These are phyloP conservation scores for Centropus bengalensis DNA, from an alignment of 2,113 vertebrate genomes.

Conservation along the genomic window DNA sequence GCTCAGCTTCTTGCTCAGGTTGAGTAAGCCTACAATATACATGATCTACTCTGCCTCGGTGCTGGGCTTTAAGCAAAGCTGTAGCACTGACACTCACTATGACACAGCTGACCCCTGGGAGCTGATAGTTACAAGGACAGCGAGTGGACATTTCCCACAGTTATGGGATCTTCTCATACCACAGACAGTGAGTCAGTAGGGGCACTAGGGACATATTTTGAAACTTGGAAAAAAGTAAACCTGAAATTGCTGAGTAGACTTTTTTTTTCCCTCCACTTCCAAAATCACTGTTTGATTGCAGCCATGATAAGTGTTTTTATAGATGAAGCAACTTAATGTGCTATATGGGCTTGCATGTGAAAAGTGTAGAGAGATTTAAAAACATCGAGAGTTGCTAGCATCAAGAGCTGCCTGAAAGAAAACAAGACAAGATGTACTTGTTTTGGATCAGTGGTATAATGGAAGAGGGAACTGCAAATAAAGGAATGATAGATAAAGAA, in stretches of 20 bases:
- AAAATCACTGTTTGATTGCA: not conserved
- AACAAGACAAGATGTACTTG: not conserved
- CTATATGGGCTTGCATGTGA: not conserved
- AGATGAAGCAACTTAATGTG: not conserved
- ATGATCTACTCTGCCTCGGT: not conserved
- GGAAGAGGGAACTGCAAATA: not conserved
- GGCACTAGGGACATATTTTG: not conserved
- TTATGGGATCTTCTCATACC: not conserved
- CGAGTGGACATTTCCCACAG: not conserved
- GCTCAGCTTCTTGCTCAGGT: not conserved
- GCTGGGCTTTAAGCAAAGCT: not conserved
- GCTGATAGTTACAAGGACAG: accelerated
- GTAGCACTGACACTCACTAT: accelerated
- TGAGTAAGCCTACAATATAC: not conserved
- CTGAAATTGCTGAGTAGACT: not conserved
- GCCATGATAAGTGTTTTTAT: not conserved
- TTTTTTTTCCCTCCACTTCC: not conserved
- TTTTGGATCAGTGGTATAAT: not conserved
- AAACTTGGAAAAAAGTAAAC: not conserved
- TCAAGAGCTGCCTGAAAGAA: not conserved
- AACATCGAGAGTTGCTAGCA: not conserved
- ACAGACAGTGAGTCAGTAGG: not conserved
- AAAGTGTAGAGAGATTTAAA: not conserved
- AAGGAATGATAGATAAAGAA: not conserved
- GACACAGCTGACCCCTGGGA: not conserved